Conservation (phyloP, 2,113 vertebrate genomes). For the Plotosus lineatus region DNA sequence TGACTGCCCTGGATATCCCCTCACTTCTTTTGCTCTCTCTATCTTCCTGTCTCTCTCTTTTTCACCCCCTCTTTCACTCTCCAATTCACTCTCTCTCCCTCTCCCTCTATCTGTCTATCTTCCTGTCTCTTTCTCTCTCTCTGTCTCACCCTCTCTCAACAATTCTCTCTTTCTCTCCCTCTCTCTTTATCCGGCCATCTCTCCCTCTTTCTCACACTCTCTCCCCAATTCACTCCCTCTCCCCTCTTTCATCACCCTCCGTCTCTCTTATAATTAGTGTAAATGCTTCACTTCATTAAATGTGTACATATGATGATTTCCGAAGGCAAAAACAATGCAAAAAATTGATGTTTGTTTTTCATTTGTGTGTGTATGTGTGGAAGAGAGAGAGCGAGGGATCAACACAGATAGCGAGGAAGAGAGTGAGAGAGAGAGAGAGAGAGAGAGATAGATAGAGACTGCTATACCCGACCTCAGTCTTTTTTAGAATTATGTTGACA, state of each 20-base stretch:
- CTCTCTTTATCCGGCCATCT: neutral
- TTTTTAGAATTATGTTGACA: neutral
- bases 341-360: neutral
- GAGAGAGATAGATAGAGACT: neutral
- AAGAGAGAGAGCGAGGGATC: rapidly evolving
- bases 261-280: neutral
- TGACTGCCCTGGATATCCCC: neutral
- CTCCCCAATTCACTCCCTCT: neutral
- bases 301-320: neutral
- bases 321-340: neutral
- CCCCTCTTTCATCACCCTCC: neutral
- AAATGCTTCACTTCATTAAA: neutral
- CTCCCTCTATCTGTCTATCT: neutral
- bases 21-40: neutral
- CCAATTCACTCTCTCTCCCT: neutral
- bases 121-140: neutral
- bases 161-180: neutral
- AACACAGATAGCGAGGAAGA: neutral
- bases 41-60: neutral
- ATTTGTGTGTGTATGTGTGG: neutral
- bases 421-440: neutral
- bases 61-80: neutral
- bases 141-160: neutral
- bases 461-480: neutral
- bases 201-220: neutral